Percentiles rank a stretch among this genome's conserved stretches.
Evolutionary conservation across 2,113 vertebrate species (phyloP).

Genomic region (Ptilonorhynchus violaceus): DNA sequence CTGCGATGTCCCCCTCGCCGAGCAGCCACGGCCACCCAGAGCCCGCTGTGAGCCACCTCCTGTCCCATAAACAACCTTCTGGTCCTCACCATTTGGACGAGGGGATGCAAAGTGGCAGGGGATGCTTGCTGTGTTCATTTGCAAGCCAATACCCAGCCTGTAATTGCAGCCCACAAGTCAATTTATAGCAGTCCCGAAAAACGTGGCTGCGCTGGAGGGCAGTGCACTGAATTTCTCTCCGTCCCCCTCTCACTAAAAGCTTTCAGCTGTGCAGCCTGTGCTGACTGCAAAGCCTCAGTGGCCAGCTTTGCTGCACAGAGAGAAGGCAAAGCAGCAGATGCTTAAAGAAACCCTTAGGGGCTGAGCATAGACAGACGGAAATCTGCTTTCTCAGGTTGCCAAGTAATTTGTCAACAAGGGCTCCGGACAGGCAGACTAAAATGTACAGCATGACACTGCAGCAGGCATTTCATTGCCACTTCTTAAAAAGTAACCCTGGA

Average conservation of each 20-base stretch:
- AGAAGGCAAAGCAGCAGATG: background rate
- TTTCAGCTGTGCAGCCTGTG: background rate
- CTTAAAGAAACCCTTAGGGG: background rate
- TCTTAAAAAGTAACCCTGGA: background rate
- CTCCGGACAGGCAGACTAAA: background rate
- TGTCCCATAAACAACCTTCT: background rate
- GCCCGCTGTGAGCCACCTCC: background rate
- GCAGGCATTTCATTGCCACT: background rate
- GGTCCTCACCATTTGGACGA: background rate
- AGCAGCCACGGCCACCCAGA: background rate
- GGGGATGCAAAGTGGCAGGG: background rate
- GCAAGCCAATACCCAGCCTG: background rate
- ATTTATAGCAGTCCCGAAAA: background rate
- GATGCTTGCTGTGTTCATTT: background rate
- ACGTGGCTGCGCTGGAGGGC: background rate
- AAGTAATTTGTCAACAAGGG: constrained; percentile 16
- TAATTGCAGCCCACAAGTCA: background rate
- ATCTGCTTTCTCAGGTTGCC: background rate
- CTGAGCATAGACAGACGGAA: background rate
- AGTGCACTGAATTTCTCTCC: background rate
- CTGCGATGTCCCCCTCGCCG: rapidly evolving
- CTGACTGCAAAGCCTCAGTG: background rate
- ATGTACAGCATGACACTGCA: background rate
- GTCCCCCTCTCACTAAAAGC: background rate
- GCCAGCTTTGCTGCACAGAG: background rate